Conservation (phyloP, 2,888 invertebrate species). For the Drosophila kuntzei region DNA sequence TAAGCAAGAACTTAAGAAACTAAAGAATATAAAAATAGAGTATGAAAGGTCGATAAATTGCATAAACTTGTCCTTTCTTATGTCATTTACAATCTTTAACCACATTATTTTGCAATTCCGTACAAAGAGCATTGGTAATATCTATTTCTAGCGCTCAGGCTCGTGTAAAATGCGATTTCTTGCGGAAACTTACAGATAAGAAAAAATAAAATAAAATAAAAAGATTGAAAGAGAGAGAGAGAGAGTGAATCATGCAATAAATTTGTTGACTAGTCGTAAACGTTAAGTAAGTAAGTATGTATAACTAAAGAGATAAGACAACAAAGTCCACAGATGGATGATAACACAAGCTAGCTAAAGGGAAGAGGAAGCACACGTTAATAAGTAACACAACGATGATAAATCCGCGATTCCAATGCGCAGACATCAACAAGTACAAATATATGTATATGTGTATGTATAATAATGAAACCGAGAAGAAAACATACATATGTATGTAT, state of each 20-base stretch:
- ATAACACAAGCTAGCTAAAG: conserved; percentile 24
- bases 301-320: conserved; percentile 28
- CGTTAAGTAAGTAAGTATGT: conserved; percentile 3
- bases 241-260: conserved; percentile 17
- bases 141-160: background rate
- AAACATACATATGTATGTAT: background rate
- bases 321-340: conserved; percentile 34
- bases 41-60: conserved; percentile 1
- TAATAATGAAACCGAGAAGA: background rate
- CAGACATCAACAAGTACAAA: conserved; percentile 42
- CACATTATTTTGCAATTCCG: background rate
- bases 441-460: background rate
- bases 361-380: conserved; percentile 18
- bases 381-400: conserved; percentile 36
- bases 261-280: conserved; percentile 13
- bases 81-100: background rate
- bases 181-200: background rate
- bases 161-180: background rate
- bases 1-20: background rate
- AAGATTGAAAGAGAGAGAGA: background rate
- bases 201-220: background rate
- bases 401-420: conserved; percentile 56
- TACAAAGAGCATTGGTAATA: background rate
- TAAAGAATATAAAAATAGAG: background rate
- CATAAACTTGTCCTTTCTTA: background rate